Percentiles rank a stretch among this genome's conserved stretches.
Conservation (phyloP, 2,113 vertebrate genomes). For the Pelodiscus sinensis region DNA sequence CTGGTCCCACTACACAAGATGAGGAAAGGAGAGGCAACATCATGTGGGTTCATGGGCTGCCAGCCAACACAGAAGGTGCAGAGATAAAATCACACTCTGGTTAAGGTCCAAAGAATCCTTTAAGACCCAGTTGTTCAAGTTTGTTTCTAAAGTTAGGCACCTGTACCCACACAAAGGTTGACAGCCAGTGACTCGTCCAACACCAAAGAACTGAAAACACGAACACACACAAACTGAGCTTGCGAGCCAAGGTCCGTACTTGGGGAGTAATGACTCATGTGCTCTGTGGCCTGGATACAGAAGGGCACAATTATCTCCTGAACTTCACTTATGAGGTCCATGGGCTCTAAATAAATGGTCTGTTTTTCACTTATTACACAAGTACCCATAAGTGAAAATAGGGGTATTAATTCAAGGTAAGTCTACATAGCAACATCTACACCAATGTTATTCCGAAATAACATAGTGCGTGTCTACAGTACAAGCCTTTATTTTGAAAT, state of each 20-base stretch:
- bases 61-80: background rate
- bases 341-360: background rate
- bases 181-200: background rate
- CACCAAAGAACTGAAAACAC: background rate
- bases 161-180: background rate
- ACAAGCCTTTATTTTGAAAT: too few species aligned
- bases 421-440: too few species aligned
- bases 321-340: background rate
- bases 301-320: background rate
- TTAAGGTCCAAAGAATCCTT: background rate
- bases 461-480: too few species aligned
- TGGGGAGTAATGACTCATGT: background rate
- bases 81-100: background rate
- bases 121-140: background rate
- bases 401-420: background rate
- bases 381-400: background rate
- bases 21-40: background rate
- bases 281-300: background rate
- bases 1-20: background rate
- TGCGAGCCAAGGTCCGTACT: background rate
- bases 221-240: background rate
- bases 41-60: fast-evolving
- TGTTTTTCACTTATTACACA: background rate
- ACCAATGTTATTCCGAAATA: too few species aligned
- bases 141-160: background rate